These are phyloP conservation scores for Eptatretus burgeri DNA, from an alignment of 2,113 vertebrate species.

Conservation along the genomic window DNA sequence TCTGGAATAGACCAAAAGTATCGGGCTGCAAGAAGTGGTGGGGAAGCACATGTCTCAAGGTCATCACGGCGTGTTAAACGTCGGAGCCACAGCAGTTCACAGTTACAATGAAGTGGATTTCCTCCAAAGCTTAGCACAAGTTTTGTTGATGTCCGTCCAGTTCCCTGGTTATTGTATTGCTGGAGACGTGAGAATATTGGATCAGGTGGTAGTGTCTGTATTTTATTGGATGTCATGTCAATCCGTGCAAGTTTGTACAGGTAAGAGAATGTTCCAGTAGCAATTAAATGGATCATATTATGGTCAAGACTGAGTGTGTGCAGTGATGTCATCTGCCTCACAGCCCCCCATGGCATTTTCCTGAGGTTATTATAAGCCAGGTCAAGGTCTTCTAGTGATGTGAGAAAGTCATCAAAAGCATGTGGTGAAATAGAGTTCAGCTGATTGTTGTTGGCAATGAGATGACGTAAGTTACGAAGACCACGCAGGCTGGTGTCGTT, in stretches of 20 bases:
- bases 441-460: slow-evolving; percentile 93
- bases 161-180: slow-evolving; percentile 24
- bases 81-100: slow-evolving; percentile 34
- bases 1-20: slow-evolving; percentile 42
- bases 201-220: slow-evolving; percentile 74
- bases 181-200: slow-evolving; percentile 73
- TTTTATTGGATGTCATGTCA: slow-evolving; percentile 71
- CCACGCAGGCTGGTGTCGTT: slow-evolving; percentile 56
- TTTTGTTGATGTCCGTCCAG: slow-evolving; percentile 41
- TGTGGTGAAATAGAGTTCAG: slow-evolving; percentile 35
- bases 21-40: slow-evolving; percentile 25
- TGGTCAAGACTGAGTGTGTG: slow-evolving; percentile 90
- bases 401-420: slow-evolving; percentile 52
- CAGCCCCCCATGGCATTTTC: slow-evolving; percentile 57
- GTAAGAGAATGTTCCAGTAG: slow-evolving; percentile 65
- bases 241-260: slow-evolving; percentile 56
- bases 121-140: slow-evolving; percentile 71
- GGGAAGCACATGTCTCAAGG: slow-evolving; percentile 33
- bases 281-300: slow-evolving; percentile 55
- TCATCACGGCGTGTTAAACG: slow-evolving; percentile 32
- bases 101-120: slow-evolving; percentile 47
- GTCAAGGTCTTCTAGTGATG: slow-evolving; percentile 70
- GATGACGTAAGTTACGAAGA: slow-evolving; percentile 66
- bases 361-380: slow-evolving; percentile 82
- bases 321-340: slow-evolving; percentile 69